These are phyloP conservation scores for Drosophila trichaetosa DNA, from an alignment of 2,888 invertebrate species.

Conservation along the genomic window DNA sequence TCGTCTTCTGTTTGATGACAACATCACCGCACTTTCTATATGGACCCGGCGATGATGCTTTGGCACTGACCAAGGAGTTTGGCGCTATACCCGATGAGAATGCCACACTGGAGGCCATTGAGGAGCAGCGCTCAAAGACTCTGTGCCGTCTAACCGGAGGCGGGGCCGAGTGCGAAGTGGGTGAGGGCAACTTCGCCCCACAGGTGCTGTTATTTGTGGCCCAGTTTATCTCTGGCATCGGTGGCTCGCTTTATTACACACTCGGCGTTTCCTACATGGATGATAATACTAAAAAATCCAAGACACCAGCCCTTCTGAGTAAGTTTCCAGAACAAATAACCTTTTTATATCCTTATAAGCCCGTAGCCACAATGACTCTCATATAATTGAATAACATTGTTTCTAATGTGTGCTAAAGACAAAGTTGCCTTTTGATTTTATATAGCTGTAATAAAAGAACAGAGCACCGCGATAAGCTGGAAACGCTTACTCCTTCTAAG, in stretches of 20 bases:
- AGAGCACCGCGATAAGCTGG: conserved; percentile 19
- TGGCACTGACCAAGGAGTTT: conserved; percentile 87
- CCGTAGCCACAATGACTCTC: neutral
- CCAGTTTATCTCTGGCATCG: conserved; percentile 90
- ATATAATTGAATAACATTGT: neutral
- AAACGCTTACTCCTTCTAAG: neutral
- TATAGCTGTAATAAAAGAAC: conserved; percentile 22
- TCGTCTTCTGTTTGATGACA: conserved; percentile 88
- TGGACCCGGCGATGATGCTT: conserved; percentile 89
- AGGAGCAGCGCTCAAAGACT: conserved; percentile 86
- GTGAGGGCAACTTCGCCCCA: conserved; percentile 87
- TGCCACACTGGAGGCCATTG: conserved; percentile 84
- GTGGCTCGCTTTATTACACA: conserved; percentile 89
- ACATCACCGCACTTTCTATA: conserved; percentile 89
- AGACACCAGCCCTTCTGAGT: conserved; percentile 90
- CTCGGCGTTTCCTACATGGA: conserved; percentile 91
- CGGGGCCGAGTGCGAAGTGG: conserved; percentile 85
- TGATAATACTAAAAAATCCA: conserved; percentile 90
- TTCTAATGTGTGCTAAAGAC: neutral
- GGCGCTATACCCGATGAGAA: conserved; percentile 85
- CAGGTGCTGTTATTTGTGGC: conserved; percentile 88
- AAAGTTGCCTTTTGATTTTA: conserved; percentile 3
- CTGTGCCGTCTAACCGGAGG: conserved; percentile 85
- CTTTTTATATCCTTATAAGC: neutral
- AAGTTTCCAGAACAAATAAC: conserved; percentile 77